Evolutionary conservation across 2,797 vertebrate genomes (phyloP).

Genomic region (Rhinichthys osculus): DNA sequence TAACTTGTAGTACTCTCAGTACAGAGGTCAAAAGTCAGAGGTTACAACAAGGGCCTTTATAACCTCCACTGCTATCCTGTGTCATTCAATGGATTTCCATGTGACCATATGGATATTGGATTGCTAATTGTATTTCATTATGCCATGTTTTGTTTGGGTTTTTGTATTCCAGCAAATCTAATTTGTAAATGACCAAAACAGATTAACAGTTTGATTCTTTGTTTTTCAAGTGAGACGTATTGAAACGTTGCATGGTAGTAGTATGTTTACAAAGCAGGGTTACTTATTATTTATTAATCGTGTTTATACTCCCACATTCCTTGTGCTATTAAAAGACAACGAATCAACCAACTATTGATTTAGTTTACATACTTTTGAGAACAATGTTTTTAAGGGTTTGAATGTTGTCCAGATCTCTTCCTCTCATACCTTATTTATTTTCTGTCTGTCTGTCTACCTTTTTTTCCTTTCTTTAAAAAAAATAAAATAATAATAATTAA

Average conservation of each 20-base stretch:
- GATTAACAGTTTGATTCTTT: slow-evolving; percentile 9
- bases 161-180: slow-evolving; percentile 20
- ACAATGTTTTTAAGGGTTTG: not conserved
- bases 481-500: too few relatives aligned
- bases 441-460: not conserved
- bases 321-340: not conserved
- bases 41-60: slow-evolving; percentile 33
- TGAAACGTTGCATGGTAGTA: not conserved
- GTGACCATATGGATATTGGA: slow-evolving; percentile 21
- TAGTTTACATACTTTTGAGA: not conserved
- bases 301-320: slow-evolving; percentile 8
- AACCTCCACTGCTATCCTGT: slow-evolving; percentile 9
- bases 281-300: slow-evolving; percentile 51
- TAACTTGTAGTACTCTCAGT: slow-evolving; percentile 21
- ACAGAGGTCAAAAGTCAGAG: slow-evolving; percentile 37
- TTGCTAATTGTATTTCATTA: slow-evolving; percentile 21
- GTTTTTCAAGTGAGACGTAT: not conserved
- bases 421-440: not conserved
- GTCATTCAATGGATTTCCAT: slow-evolving; percentile 3
- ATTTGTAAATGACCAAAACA: not conserved
- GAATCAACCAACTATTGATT: not conserved
- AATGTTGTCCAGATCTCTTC: not conserved
- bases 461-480: not conserved
- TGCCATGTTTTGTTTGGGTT: not conserved
- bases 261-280: not conserved